Evolutionary conservation across 2,888 invertebrate genomes (phyloP).

Genomic region (Cantharis flavilabris): DNA sequence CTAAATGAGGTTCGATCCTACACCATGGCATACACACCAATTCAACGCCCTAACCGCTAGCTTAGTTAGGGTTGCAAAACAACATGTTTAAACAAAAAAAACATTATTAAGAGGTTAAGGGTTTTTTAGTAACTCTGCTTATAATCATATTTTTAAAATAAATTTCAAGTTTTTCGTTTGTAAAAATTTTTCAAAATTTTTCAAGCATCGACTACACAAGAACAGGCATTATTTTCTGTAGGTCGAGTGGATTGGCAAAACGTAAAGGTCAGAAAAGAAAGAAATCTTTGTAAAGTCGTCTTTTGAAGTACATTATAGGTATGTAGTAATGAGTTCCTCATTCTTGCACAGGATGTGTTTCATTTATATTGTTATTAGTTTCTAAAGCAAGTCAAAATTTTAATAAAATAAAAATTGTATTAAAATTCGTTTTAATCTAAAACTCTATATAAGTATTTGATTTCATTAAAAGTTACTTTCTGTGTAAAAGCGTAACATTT

Average conservation of each 20-base stretch:
- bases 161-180: too few species aligned
- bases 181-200: too few species aligned
- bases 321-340: neutral
- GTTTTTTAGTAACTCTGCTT: too few species aligned
- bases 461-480: slow-evolving; percentile 29
- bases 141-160: too few species aligned
- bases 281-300: neutral
- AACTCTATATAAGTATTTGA: slow-evolving; percentile 16
- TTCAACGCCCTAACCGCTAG: too few species aligned
- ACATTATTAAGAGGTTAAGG: too few species aligned
- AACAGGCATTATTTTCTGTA: too few species aligned
- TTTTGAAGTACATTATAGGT: neutral
- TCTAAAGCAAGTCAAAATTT: neutral
- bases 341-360: neutral
- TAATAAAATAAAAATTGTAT: slow-evolving; percentile 13
- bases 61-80: too few species aligned
- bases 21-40: too few species aligned
- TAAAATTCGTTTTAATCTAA: slow-evolving; percentile 10
- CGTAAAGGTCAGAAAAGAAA: neutral
- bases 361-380: neutral
- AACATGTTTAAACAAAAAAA: too few species aligned
- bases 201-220: too few species aligned
- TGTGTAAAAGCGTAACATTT: slow-evolving; percentile 23
- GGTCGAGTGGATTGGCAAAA: neutral
- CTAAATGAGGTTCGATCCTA: too few species aligned